Conservation (phyloP, 2,113 vertebrate genomes). For the Meleagris gallopavo region DNA sequence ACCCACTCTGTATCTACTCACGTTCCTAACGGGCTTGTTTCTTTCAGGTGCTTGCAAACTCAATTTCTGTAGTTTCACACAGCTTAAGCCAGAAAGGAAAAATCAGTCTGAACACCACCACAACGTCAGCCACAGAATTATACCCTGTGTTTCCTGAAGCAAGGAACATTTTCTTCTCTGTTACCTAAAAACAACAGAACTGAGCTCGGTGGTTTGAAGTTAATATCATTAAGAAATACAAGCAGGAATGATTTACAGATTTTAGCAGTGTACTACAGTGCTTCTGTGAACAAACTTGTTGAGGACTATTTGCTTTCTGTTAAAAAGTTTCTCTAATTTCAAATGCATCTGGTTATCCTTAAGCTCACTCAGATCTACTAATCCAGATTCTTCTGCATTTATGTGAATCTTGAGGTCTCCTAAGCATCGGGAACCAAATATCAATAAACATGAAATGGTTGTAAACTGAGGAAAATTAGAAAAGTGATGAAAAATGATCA, state of each 20-base stretch:
- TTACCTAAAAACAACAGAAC: slow-evolving; percentile 41
- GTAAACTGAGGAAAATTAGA: not conserved
- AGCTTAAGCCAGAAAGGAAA: slow-evolving; percentile 12
- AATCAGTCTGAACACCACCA: slow-evolving; percentile 3
- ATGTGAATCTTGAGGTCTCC: not conserved
- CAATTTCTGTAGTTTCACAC: not conserved
- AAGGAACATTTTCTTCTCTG: slow-evolving; percentile 25
- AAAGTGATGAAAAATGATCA: not conserved
- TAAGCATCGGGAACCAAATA: not conserved
- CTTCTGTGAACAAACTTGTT: not conserved
- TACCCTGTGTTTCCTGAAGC: slow-evolving; percentile 50
- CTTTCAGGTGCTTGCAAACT: not conserved
- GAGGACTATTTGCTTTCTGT: not conserved
- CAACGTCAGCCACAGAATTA: slow-evolving; percentile 59
- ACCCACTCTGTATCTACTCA: not conserved
- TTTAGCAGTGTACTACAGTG: not conserved
- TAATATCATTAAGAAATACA: not conserved
- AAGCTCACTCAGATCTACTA: not conserved
- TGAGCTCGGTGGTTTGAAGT: slow-evolving; percentile 24
- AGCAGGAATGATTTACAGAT: slow-evolving; percentile 10
- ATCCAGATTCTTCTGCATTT: not conserved
- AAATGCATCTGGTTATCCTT: not conserved
- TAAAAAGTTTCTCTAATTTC: not conserved
- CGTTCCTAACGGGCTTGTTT: not conserved
- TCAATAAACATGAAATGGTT: not conserved